These are phyloP conservation scores for Onthophagus sagittarius DNA, from an alignment of 2,888 invertebrate species.

Conservation along the genomic window DNA sequence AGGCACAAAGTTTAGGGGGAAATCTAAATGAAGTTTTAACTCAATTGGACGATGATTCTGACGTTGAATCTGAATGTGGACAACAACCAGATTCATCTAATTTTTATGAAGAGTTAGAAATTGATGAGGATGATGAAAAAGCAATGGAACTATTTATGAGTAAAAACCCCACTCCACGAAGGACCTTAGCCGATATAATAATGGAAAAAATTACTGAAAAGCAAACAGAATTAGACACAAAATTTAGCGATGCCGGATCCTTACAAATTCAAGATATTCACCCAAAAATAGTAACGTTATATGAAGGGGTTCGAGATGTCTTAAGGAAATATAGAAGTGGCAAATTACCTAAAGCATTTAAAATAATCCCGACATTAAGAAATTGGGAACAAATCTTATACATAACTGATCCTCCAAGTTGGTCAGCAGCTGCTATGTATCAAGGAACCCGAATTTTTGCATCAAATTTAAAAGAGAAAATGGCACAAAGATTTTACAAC, in stretches of 20 bases:
- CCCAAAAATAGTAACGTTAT: slow-evolving; percentile 79
- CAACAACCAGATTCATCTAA: slow-evolving; percentile 56
- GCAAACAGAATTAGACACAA: slow-evolving; percentile 81
- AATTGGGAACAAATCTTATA: slow-evolving; percentile 94
- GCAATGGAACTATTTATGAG: slow-evolving; percentile 82
- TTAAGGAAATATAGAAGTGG: slow-evolving; percentile 89
- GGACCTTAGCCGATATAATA: slow-evolving; percentile 86
- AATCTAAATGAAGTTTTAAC: slow-evolving; percentile 38
- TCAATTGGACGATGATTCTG: slow-evolving; percentile 48
- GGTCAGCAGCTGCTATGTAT: slow-evolving; percentile 98
- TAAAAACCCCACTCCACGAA: slow-evolving; percentile 53
- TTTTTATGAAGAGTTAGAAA: slow-evolving; percentile 68
- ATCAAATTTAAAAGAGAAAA: slow-evolving; percentile 93
- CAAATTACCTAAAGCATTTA: slow-evolving; percentile 96
- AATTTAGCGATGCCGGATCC: slow-evolving; percentile 75
- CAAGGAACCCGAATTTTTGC: slow-evolving; percentile 93
- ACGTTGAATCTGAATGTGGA: slow-evolving; percentile 46
- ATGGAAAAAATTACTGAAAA: slow-evolving; percentile 91
- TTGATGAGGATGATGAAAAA: slow-evolving; percentile 84
- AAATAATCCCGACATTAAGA: slow-evolving; percentile 85
- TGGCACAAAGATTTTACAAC: slow-evolving; percentile 95
- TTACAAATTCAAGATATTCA: slow-evolving; percentile 80
- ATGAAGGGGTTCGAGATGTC: slow-evolving; percentile 85
- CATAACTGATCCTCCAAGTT: slow-evolving; percentile 86
- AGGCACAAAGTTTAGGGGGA: slow-evolving; percentile 35